A percentile compares a stretch with the other conserved stretches of the same genome.
Evolutionary conservation across 2,113 vertebrate genomes (phyloP).

Genomic region (Amia ocellicauda): DNA sequence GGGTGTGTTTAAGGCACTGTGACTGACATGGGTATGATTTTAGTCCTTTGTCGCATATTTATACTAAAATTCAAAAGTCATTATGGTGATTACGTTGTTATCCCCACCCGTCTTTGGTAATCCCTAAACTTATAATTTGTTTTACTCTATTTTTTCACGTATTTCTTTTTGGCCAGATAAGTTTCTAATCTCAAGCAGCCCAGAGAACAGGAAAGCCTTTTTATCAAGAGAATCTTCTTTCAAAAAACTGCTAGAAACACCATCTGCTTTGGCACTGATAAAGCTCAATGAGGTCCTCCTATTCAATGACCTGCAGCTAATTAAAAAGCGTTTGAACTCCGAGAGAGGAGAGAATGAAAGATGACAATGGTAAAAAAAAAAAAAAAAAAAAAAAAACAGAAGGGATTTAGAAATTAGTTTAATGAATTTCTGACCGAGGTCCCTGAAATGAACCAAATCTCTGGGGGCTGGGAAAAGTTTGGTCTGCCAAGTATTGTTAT

Average conservation of each 20-base stretch:
- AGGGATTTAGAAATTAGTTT: conserved; percentile 1
- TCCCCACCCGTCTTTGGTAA: conserved; percentile 30
- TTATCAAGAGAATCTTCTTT: conserved; percentile 41
- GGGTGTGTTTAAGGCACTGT: conserved; percentile 9
- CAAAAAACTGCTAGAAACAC: conserved; percentile 38
- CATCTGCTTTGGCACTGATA: conserved; percentile 48
- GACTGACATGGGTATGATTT: background rate
- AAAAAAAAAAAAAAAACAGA: conserved; percentile 21
- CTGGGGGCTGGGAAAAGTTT: too few species aligned
- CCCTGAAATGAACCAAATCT: too few species aligned
- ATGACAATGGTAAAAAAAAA: conserved; percentile 31
- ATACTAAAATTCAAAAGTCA: background rate
- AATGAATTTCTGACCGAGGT: background rate
- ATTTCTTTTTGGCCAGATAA: conserved; percentile 38
- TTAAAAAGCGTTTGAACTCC: conserved; percentile 46
- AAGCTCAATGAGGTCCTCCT: conserved; percentile 35
- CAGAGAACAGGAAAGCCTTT: conserved; percentile 41
- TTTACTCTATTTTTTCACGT: conserved; percentile 39
- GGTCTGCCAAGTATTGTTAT: too few species aligned
- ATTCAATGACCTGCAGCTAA: conserved; percentile 47
- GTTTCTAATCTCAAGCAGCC: conserved; percentile 40
- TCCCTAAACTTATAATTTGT: too few species aligned
- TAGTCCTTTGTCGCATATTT: too few species aligned
- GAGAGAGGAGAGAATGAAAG: conserved; percentile 32
- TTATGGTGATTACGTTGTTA: conserved; percentile 39